These are phyloP conservation scores for Arrhopalites spinosus DNA, from an alignment of 2,888 invertebrate genomes.

Conservation along the genomic window DNA sequence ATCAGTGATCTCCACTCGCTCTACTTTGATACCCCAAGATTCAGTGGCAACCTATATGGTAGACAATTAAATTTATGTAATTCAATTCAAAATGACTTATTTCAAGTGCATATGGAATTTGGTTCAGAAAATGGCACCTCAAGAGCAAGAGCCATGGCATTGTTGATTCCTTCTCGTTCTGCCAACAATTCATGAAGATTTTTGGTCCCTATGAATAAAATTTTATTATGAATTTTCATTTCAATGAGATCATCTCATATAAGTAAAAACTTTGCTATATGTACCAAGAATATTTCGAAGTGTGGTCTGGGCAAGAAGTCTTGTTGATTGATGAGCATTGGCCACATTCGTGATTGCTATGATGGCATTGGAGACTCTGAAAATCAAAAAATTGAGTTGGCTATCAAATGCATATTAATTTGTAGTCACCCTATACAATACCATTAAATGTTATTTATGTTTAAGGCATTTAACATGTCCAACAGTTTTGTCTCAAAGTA, in stretches of 20 bases:
- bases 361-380: constrained; percentile 87
- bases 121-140: too few relatives aligned
- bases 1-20: constrained; percentile 93
- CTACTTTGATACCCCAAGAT: constrained; percentile 92
- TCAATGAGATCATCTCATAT: too few relatives aligned
- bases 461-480: too few relatives aligned
- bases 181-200: constrained; percentile 89
- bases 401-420: too few relatives aligned
- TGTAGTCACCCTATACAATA: too few relatives aligned
- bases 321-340: constrained; percentile 79
- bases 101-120: too few relatives aligned
- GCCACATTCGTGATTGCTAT: constrained; percentile 97
- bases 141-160: constrained; percentile 69
- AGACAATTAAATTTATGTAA: too few relatives aligned
- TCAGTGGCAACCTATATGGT: constrained; percentile 72
- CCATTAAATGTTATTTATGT: too few relatives aligned
- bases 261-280: too few relatives aligned
- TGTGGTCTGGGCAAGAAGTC: constrained; percentile 81
- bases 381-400: neutral
- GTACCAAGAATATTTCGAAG: constrained; percentile 78
- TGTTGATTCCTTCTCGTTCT: constrained; percentile 88
- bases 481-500: too few relatives aligned
- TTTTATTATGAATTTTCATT: too few relatives aligned
- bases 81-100: too few relatives aligned
- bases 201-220: constrained; percentile 70